Base-by-base conservation (phyloP, 2,113 vertebrate species). In the Lepisosteus oculatus region DNA sequence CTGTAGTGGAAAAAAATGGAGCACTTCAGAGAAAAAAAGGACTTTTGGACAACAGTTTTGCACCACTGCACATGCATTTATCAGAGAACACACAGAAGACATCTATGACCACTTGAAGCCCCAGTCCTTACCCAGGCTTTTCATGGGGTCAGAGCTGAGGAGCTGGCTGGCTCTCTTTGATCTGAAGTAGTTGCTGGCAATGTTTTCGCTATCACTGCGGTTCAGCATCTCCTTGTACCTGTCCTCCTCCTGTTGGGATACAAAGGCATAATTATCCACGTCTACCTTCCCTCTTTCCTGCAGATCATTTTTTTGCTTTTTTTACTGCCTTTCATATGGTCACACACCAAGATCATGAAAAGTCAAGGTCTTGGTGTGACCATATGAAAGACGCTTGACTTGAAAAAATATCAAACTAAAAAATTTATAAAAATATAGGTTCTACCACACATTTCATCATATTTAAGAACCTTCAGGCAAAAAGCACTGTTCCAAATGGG, bases 141-240 rank as follows among this genome's bases (percentile, higher is more conserved):
- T 88, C 54, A 74, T 56, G 0, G 83, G 65, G 2, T 93, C 85
- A 0, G 68, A 66, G 5, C 82, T 85, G n/a, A 96, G 91, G 76
- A 95, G 88, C 66, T 87, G 89, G 75, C 76, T 91, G 73, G 91
- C 79, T 57, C 93, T 85, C 70, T 84, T 91, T 4, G 86, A 79
- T 74, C 84, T 88, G 78, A 97, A 96, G 86, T 94, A 96, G 83
- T 89, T 95, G 74, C 78, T 94, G 81, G 95, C 93, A 0, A 92
- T 88, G 65, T 90, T 90, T 61, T 95, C 90, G 2, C 94, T 95
- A 81, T 95, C 87, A 0, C 94, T 96, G 3, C 91, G 91, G 67
- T 83, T 86, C 67, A 97, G 85, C 93, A 94, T 89, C 75, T 92
- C 83, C 72, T 87, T 94, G 74, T 92, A 96, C 54, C 86, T 78